Evolutionary conservation across 2,113 vertebrate species (phyloP).

Genomic region (Turnix velox): DNA sequence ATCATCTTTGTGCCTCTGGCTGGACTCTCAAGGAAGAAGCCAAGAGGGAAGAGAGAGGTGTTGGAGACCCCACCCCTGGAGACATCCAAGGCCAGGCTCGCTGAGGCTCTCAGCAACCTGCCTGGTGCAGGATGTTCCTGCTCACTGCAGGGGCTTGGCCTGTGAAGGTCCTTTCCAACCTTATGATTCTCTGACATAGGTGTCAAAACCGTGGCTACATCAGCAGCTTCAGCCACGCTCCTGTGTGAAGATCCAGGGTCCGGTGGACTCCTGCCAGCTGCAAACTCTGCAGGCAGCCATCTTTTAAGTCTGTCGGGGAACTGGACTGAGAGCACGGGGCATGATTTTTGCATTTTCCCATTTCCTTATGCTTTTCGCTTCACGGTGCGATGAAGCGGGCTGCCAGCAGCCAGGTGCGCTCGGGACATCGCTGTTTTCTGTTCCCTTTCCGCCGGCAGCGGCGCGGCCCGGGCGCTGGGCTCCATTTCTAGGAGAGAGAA

Average conservation of each 20-base stretch:
- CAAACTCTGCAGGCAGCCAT: not conserved
- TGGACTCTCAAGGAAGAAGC: not conserved
- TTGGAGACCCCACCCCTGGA: too few species aligned
- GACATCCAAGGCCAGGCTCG: too few species aligned
- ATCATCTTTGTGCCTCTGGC: too few species aligned
- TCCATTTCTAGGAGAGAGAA: fast-evolving
- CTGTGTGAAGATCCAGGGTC: not conserved
- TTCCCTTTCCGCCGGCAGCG: not conserved
- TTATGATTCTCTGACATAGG: too few species aligned
- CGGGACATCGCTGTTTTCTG: not conserved
- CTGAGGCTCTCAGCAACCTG: too few species aligned
- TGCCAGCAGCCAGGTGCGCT: not conserved
- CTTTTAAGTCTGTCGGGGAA: not conserved
- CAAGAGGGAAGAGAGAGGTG: not conserved
- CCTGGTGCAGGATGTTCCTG: too few species aligned
- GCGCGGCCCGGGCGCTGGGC: not conserved
- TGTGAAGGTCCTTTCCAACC: too few species aligned
- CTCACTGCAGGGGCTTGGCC: too few species aligned
- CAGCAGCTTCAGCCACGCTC: not conserved
- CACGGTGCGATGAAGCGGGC: not conserved
- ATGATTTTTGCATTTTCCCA: not conserved
- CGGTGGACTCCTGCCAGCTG: not conserved
- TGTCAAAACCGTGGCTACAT: not conserved
- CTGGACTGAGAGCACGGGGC: not conserved
- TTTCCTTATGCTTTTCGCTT: not conserved